A percentile compares a stretch with the other conserved stretches of the same genome.
These are phyloP conservation scores for Holocentrus rufus DNA, from an alignment of 2,797 vertebrate genomes.

Conservation along the genomic window DNA sequence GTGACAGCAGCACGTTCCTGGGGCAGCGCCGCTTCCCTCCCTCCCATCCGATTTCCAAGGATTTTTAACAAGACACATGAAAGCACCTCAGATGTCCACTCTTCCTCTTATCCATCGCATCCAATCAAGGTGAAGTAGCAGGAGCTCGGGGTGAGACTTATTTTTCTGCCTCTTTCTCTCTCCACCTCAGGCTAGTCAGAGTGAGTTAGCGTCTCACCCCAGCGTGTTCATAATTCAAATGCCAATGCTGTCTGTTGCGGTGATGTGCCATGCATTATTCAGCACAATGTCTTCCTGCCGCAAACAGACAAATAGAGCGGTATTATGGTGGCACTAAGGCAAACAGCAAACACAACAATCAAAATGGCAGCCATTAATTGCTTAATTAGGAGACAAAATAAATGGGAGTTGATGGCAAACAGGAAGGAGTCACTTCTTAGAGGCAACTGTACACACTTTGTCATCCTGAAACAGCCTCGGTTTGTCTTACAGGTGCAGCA, in stretches of 20 bases:
- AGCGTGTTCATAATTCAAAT: slow-evolving; percentile 84
- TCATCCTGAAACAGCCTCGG: background rate
- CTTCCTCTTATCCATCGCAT: slow-evolving; percentile 65
- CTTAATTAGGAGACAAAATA: slow-evolving; percentile 79
- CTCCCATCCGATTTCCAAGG: slow-evolving; percentile 40
- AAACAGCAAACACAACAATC: slow-evolving; percentile 77
- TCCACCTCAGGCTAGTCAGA: slow-evolving; percentile 71
- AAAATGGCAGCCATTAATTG: slow-evolving; percentile 77
- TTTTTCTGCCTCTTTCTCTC: slow-evolving; percentile 60
- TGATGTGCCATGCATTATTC: slow-evolving; percentile 82
- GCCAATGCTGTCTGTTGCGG: slow-evolving; percentile 75
- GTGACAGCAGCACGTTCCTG: slow-evolving; percentile 48
- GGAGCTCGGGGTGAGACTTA: slow-evolving; percentile 57
- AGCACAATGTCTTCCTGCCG: slow-evolving; percentile 69
- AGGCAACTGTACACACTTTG: slow-evolving; percentile 24
- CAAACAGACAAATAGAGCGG: slow-evolving; percentile 79
- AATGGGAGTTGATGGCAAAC: slow-evolving; percentile 68
- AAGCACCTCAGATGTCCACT: slow-evolving; percentile 58
- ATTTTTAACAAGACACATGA: slow-evolving; percentile 73
- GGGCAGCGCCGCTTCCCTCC: slow-evolving; percentile 14
- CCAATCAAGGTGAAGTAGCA: slow-evolving; percentile 70
- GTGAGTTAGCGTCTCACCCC: slow-evolving; percentile 72
- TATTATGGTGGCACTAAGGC: slow-evolving; percentile 70
- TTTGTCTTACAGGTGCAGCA: slow-evolving; percentile 19
- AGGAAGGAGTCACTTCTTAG: slow-evolving; percentile 48